Evolutionary conservation across 2,113 vertebrate species (phyloP), one percentile per base, ranked within the genome.

Genomic region (Upupa epops): DNA sequence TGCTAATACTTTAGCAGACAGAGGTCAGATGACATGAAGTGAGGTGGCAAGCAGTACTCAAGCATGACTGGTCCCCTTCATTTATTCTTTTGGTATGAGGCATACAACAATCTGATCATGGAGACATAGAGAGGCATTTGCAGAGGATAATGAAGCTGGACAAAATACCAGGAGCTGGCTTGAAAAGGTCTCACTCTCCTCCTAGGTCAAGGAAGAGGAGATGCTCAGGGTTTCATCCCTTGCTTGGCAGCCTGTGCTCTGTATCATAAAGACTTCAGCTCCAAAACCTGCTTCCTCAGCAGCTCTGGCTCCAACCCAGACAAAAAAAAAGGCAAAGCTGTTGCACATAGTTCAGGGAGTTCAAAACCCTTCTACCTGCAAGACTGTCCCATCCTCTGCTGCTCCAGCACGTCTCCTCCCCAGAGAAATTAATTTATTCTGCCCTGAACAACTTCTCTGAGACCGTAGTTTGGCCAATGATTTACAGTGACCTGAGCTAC

Each of bases 301-400:
- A 29, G 20, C 60, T 59, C 36, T 59, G 56, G 4, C 28, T 74
- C 29, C 48, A 81, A n/a, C 45, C 17, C 12, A 8, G 37, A 29
- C 18, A 51, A 61, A 29, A 52, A 26, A 25, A 2, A 2, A 8
- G 25, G 29, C n/a, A 25, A 42, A 76, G 48, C 16, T 32, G 9
- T 20, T 42, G 14, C 1, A 1, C 22, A 29, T 29, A 49, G n/a
- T 59, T 59, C 8, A 26, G 31, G 13, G 32, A 83, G 5, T n/a
- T n/a, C 56, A 37, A 85, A 80, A 37, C 9, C 14, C 14, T 76
- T 54, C 42, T 63, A 8, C 40, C 55, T 42, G 5, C 36, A 49
- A 21, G 9, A 64, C 2, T 14, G 11, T 37, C 68, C 55, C 0
- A 0, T 37, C 24, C 29, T 58, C 29, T 9, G 25, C 20, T 17